phyloP scores from a whole-genome alignment of 1,140 invertebrate species.

The Temnothorax curvispinosus region DNA sequence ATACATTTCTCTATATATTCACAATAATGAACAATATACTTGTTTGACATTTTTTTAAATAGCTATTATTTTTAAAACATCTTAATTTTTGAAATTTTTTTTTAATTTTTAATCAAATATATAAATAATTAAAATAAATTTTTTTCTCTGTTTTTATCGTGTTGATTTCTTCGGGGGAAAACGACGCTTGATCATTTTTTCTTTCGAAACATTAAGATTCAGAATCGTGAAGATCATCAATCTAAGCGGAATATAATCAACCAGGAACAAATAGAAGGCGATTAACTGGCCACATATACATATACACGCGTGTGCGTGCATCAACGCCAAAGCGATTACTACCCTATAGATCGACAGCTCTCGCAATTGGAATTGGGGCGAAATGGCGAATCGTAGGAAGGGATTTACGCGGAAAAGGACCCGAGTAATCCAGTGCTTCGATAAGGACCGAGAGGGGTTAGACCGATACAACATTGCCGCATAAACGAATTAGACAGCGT shows the following conservation, averaged over 20 bases:
- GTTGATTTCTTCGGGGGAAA: no score
- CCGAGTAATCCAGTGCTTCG: constrained; percentile 44
- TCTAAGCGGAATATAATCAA: neutral
- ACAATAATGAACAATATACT: neutral
- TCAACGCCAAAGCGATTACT: neutral
- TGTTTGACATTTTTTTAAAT: no score
- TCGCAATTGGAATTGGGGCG: constrained; percentile 33
- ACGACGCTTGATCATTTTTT: neutral
- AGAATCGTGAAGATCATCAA: neutral
- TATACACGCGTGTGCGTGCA: neutral
- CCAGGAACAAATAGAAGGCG: neutral
- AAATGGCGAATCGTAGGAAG: constrained; percentile 18
- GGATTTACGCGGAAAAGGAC: constrained; percentile 34
- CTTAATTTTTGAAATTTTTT: no score
- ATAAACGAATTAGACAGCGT: constrained; percentile 65
- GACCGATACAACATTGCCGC: constrained; percentile 42
- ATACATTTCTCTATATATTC: no score
- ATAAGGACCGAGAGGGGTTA: constrained; percentile 27
- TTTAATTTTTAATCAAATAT: no score
- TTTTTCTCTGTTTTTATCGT: no score
- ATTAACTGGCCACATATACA: constrained; percentile 4
- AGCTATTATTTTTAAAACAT: no score
- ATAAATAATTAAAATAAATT: no score
- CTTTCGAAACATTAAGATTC: neutral
- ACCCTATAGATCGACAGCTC: neutral